Evolutionary conservation across 1,140 invertebrate genomes (phyloP).

Genomic region (Ylistrum balloti): DNA sequence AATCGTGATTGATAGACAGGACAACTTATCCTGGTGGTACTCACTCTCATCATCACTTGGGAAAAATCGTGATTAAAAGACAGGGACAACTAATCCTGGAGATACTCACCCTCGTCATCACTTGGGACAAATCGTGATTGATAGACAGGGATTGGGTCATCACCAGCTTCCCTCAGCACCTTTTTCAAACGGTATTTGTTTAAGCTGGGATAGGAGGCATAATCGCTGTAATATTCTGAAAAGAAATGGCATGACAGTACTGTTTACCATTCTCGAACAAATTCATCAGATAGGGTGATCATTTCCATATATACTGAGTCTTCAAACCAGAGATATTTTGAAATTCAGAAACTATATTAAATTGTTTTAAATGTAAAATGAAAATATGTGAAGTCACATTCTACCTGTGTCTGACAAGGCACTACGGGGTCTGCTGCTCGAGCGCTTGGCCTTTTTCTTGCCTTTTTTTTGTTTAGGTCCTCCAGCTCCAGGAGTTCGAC

Average conservation of each 20-base stretch:
- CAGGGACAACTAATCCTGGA: too few relatives aligned
- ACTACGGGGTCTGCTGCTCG: slow-evolving; percentile 53
- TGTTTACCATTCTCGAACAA: not conserved
- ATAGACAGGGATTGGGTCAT: slow-evolving; percentile 51
- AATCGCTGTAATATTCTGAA: slow-evolving; percentile 59
- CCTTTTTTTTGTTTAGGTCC: slow-evolving; percentile 58
- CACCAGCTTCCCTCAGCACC: slow-evolving; percentile 48
- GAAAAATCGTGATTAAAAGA: too few relatives aligned
- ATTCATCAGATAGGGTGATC: not conserved
- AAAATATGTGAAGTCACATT: too few relatives aligned
- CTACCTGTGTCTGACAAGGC: slow-evolving; percentile 61
- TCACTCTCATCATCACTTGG: too few relatives aligned
- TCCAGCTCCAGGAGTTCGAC: slow-evolving; percentile 64
- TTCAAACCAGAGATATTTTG: not conserved
- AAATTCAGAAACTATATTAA: not conserved
- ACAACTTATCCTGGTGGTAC: too few relatives aligned
- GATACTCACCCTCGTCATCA: slow-evolving; percentile 55
- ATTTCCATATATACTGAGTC: not conserved
- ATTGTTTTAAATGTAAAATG: not conserved
- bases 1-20: too few relatives aligned
- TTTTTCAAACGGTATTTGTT: slow-evolving; percentile 55
- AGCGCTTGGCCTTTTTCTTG: slow-evolving; percentile 47
- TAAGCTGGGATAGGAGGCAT: slow-evolving; percentile 53
- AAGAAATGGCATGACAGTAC: not conserved
- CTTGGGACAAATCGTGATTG: slow-evolving; percentile 43